Evolutionary conservation across 2,113 vertebrate species (phyloP).

Genomic region (Python bivittatus): DNA sequence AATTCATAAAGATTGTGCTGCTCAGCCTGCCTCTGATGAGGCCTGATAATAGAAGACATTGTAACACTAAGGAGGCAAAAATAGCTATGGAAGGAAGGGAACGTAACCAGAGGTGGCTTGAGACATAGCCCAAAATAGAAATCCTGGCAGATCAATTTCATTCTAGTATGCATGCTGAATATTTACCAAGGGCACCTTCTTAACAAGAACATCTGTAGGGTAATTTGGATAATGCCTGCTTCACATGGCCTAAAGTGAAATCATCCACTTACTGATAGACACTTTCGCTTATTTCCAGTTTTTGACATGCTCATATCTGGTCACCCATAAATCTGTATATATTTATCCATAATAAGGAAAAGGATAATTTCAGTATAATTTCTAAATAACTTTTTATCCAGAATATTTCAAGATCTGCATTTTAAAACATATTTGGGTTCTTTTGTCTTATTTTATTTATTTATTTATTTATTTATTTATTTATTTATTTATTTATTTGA

Average conservation of each 20-base stretch:
- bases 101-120: not conserved
- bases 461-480: not conserved
- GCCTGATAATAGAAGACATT: slow-evolving; percentile 14
- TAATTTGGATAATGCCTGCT: not conserved
- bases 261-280: too few species aligned
- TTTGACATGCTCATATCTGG: not conserved
- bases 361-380: not conserved
- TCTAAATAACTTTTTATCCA: not conserved
- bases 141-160: not conserved
- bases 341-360: too few species aligned
- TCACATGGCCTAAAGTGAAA: not conserved
- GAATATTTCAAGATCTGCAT: not conserved
- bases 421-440: not conserved
- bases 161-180: not conserved
- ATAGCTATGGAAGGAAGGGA: not conserved
- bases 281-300: not conserved
- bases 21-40: slow-evolving; percentile 16
- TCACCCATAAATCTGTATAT: not conserved
- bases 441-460: not conserved
- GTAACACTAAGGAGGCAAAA: not conserved
- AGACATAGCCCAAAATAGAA: not conserved
- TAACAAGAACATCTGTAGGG: not conserved
- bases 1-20: slow-evolving; percentile 24
- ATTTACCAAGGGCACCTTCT: not conserved
- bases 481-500: too few species aligned